Conservation (phyloP, 1,140 invertebrate species). For the Trachymyrmex cornetzi region DNA sequence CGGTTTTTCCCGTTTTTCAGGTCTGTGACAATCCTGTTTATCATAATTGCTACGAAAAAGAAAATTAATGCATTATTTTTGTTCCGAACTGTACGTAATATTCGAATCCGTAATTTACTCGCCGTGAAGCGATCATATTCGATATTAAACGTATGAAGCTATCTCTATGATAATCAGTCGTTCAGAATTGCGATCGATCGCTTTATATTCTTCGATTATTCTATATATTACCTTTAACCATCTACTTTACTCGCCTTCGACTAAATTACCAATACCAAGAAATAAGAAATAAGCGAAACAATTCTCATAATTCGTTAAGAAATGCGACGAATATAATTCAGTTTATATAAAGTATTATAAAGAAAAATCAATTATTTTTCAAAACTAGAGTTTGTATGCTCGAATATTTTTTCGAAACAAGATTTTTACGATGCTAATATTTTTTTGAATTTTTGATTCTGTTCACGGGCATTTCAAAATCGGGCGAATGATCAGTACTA, state of each 20-base stretch:
- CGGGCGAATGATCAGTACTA: not conserved
- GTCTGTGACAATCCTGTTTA: no score
- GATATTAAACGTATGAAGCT: conserved; percentile 8
- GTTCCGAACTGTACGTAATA: not conserved
- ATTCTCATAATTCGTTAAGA: not conserved
- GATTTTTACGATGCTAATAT: not conserved
- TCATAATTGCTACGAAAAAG: no score
- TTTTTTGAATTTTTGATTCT: not conserved
- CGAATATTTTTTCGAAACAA: not conserved
- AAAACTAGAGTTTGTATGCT: not conserved
- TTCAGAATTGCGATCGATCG: not conserved
- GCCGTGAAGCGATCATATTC: not conserved
- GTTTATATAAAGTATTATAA: not conserved
- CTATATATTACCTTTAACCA: not conserved
- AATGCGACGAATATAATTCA: not conserved
- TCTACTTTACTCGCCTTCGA: not conserved
- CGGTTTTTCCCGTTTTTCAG: no score
- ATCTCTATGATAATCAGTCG: conserved; percentile 34
- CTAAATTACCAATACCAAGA: not conserved
- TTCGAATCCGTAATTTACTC: conserved; percentile 18
- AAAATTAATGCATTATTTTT: not conserved
- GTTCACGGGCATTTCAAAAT: not conserved
- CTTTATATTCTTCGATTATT: conserved; percentile 19
- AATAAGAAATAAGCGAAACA: not conserved
- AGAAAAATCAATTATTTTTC: not conserved